These are phyloP conservation scores for Gallirallus australis DNA, from an alignment of 2,797 vertebrate species.

Conservation along the genomic window DNA sequence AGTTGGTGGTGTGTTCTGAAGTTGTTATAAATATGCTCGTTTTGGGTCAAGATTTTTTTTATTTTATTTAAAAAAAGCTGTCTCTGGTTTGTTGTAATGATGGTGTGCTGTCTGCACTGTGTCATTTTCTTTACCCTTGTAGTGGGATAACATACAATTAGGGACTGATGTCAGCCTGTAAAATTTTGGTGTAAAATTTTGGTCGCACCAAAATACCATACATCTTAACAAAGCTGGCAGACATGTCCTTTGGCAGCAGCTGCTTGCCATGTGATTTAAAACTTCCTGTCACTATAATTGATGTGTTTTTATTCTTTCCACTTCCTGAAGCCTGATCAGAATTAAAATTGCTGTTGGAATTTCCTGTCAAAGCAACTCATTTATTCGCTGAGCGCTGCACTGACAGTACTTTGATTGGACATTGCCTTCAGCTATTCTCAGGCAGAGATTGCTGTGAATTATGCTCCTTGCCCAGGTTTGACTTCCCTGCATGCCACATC, in stretches of 20 bases:
- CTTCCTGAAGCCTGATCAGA: conserved; percentile 95
- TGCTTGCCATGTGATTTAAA: conserved; percentile 97
- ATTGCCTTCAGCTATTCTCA: conserved; percentile 81
- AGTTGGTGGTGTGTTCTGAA: background rate
- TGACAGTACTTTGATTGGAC: conserved; percentile 86
- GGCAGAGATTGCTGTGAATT: conserved; percentile 81
- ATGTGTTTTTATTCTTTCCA: conserved; percentile 97
- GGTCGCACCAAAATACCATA: conserved; percentile 78
- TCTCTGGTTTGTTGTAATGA: conserved; percentile 67
- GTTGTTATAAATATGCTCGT: background rate
- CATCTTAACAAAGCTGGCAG: conserved; percentile 82
- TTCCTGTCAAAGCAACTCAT: conserved; percentile 91
- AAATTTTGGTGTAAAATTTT: conserved; percentile 79
- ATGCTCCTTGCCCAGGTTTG: conserved; percentile 66
- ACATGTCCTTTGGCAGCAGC: conserved; percentile 89
- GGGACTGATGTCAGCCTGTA: conserved; percentile 77
- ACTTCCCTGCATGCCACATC: conserved; percentile 72
- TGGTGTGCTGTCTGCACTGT: conserved; percentile 59
- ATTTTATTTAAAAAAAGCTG: background rate
- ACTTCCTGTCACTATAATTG: conserved; percentile 99
- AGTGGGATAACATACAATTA: conserved; percentile 75
- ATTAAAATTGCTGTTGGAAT: conserved; percentile 92
- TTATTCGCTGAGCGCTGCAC: conserved; percentile 84
- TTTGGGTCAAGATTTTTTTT: background rate
- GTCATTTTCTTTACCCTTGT: conserved; percentile 75